phyloP scores from a whole-genome alignment of 2,888 invertebrate genomes.

The Bedellia somnulentella region DNA sequence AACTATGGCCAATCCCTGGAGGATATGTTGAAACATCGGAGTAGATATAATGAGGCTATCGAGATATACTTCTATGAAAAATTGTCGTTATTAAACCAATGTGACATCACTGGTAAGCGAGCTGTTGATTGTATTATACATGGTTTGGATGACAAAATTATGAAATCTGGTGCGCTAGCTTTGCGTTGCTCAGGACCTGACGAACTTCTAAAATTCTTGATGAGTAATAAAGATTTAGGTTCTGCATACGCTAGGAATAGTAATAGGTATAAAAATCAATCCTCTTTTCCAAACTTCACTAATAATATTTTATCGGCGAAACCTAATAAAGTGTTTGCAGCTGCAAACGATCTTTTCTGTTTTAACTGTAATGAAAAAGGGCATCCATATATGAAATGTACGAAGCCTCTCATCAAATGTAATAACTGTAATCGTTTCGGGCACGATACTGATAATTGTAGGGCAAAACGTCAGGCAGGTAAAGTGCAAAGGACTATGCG shows the following conservation, averaged over 20 bases:
- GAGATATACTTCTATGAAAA: slow-evolving; percentile 10
- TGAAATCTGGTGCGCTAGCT: slow-evolving; percentile 8
- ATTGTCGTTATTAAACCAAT: slow-evolving; percentile 8
- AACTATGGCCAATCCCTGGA: slow-evolving; percentile 11
- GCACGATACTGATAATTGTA: slow-evolving; percentile 2
- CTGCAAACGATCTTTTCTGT: too few species aligned
- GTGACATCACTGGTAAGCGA: slow-evolving; percentile 9
- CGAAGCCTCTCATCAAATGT: slow-evolving; percentile 4
- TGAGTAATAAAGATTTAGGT: slow-evolving; percentile 7
- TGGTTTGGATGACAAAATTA: slow-evolving; percentile 9
- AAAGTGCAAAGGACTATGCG: too few species aligned
- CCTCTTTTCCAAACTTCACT: too few species aligned
- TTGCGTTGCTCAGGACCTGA: slow-evolving; percentile 6
- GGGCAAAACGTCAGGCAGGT: too few species aligned
- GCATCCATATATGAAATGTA: slow-evolving; percentile 4
- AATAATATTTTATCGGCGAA: too few species aligned
- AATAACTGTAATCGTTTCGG: slow-evolving; percentile 1
- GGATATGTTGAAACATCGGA: slow-evolving; percentile 10
- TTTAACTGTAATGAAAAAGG: slow-evolving; percentile 9
- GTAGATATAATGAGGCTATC: slow-evolving; percentile 6
- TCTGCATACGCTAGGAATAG: too few species aligned
- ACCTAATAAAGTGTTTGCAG: too few species aligned
- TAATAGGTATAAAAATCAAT: too few species aligned
- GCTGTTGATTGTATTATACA: slow-evolving; percentile 11
- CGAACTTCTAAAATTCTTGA: slow-evolving; percentile 6